Conservation (phyloP, 2,888 invertebrate genomes). For the Hydriomena furcata region DNA sequence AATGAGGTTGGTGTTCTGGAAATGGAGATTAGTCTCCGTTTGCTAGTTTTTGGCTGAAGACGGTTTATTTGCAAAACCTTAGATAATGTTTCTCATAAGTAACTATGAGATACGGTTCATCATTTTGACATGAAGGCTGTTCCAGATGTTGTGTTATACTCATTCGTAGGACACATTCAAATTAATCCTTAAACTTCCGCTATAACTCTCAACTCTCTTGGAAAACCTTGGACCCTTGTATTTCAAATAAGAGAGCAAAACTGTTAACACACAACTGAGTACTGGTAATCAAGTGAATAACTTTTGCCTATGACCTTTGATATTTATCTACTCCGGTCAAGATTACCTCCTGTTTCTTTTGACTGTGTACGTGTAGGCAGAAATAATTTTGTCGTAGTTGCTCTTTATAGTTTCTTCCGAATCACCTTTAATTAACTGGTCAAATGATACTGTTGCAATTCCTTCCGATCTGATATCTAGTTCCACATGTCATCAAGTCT, state of each 20-base stretch:
- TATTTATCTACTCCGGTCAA: too few species aligned
- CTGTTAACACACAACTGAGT: not conserved
- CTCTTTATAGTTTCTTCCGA: too few species aligned
- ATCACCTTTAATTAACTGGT: too few species aligned
- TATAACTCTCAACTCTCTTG: constrained; percentile 1
- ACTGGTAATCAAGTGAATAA: too few species aligned
- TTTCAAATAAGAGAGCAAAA: not conserved
- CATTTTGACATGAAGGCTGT: constrained; percentile 1
- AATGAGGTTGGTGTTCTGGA: constrained; percentile 8
- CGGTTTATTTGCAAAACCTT: too few species aligned
- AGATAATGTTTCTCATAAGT: too few species aligned
- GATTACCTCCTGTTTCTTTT: too few species aligned
- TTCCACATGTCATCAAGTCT: constrained; percentile 16
- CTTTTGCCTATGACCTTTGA: too few species aligned
- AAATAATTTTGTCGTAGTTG: too few species aligned
- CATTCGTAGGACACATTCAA: not conserved
- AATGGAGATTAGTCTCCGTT: not conserved
- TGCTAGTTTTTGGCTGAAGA: not conserved
- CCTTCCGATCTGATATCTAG: constrained; percentile 17
- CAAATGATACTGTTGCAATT: not conserved
- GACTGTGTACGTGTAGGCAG: too few species aligned
- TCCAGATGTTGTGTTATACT: not conserved
- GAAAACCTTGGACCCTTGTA: not conserved
- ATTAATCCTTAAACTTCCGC: not conserved
- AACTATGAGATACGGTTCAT: not conserved